Evolutionary conservation across 2,797 vertebrate genomes (phyloP), one percentile per base, ranked within the genome.

Genomic region (Amblyopsis hoosieri): DNA sequence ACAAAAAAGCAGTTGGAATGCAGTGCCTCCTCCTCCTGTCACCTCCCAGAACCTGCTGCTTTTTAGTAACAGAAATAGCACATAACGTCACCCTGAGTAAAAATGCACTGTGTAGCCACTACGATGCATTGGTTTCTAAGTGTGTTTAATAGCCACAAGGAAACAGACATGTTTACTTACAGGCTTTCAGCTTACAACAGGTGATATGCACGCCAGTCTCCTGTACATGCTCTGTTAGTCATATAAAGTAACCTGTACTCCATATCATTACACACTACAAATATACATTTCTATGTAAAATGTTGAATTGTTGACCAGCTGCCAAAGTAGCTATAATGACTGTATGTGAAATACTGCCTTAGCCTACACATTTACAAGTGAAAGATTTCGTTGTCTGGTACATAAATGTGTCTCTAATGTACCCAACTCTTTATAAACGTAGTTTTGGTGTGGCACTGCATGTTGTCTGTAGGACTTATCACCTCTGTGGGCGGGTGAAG

Each of bases 41-140:
- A 7, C 45, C 50, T 57, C 60, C 12, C 33, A 58, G 57, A 47
- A 63, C 13, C 11, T 9, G 17, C 49, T 1, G 17, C 59, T 64
- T 62, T 51, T 47, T 31, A 64, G 2, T 46, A 54, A 62, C 54
- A 57, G 6, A 73, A 76, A 72, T 53, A 66, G 60, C 66, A 23
- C 5, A 61, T 23, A 17, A 46, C 45, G 15, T 65, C 51, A 53
- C n/a, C 12, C 55, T 45, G 29, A 66, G 54, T 57, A 63, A 60
- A 9, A 62, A 66, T 29, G 23, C 23, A 29, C 23, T 29, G 23
- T 29, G 23, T 29, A 29, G 23, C 23, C 23, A 29, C 23, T 29
- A 29, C 23, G 23, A 29, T 29, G 23, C 23, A 29, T 29, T 29
- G 23, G 23, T 29, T 29, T 29, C 3, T 29, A 29, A 29, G 23